Conservation (phyloP, 2,797 vertebrate genomes). For the Hemibagrus guttatus region DNA sequence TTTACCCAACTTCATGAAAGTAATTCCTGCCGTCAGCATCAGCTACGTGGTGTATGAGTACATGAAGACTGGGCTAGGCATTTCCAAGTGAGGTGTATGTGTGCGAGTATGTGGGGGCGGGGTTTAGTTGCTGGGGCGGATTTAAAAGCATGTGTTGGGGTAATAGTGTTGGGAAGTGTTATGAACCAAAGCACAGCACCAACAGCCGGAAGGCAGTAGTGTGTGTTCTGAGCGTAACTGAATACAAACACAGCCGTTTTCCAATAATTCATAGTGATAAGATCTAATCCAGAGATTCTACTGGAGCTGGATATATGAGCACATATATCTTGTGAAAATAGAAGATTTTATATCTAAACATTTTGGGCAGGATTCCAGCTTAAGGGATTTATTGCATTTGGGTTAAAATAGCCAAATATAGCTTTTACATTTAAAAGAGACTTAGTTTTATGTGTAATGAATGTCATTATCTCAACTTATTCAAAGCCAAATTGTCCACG, state of each 20-base stretch:
- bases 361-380: not conserved
- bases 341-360: not conserved
- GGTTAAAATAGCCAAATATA: not conserved
- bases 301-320: not conserved
- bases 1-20: constrained; percentile 98
- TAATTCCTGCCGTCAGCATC: constrained; percentile 98
- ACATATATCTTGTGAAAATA: not conserved
- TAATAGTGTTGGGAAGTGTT: not conserved
- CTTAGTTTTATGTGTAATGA: not conserved
- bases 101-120: not conserved
- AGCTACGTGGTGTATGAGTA: constrained; percentile 98
- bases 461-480: not conserved
- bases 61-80: constrained; percentile 89
- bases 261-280: not conserved
- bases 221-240: constrained; percentile 8
- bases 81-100: constrained; percentile 71
- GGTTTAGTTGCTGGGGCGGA: too few relatives aligned
- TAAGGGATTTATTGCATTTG: not conserved
- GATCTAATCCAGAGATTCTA: not conserved
- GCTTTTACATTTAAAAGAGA: not conserved
- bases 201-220: not conserved
- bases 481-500: not conserved
- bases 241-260: not conserved
- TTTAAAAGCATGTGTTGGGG: not conserved
- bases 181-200: constrained; percentile 27